These are phyloP conservation scores for Cyprinella venusta DNA, from an alignment of 2,797 vertebrate genomes.

Conservation along the genomic window DNA sequence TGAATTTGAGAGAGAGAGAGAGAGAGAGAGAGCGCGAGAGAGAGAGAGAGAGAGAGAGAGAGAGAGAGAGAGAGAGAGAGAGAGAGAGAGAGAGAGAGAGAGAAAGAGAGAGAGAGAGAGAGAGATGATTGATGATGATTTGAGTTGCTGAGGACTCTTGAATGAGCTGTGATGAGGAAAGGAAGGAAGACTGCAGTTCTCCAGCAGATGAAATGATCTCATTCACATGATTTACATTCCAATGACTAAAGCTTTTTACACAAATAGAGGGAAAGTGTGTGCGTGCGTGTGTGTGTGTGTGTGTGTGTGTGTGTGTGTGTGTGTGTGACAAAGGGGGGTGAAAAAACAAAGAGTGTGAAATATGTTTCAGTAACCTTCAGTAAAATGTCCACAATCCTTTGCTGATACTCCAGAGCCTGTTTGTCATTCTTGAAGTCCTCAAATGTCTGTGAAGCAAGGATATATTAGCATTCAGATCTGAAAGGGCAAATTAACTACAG, in stretches of 20 bases:
- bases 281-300: background rate
- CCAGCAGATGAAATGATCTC: slow-evolving; percentile 12
- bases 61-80: background rate
- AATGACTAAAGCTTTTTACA: background rate
- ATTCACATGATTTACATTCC: slow-evolving; percentile 12
- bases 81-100: background rate
- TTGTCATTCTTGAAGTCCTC: slow-evolving; percentile 99
- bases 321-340: background rate
- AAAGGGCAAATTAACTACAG: background rate
- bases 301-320: background rate
- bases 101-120: background rate
- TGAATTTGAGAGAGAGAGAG: no score
- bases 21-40: no score
- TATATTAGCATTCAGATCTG: background rate
- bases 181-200: background rate
- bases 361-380: slow-evolving; percentile 81
- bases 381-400: slow-evolving; percentile 96
- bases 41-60: no score
- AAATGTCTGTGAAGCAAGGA: slow-evolving; percentile 84
- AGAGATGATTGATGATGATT: background rate
- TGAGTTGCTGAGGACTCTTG: slow-evolving; percentile 8
- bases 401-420: slow-evolving; percentile 96
- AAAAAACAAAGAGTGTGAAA: background rate
- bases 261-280: background rate
- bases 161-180: slow-evolving; percentile 8